Evolutionary conservation across 2,888 invertebrate genomes (phyloP), one percentile per base, ranked within the genome.

Genomic region (Agriopis leucophaearia): DNA sequence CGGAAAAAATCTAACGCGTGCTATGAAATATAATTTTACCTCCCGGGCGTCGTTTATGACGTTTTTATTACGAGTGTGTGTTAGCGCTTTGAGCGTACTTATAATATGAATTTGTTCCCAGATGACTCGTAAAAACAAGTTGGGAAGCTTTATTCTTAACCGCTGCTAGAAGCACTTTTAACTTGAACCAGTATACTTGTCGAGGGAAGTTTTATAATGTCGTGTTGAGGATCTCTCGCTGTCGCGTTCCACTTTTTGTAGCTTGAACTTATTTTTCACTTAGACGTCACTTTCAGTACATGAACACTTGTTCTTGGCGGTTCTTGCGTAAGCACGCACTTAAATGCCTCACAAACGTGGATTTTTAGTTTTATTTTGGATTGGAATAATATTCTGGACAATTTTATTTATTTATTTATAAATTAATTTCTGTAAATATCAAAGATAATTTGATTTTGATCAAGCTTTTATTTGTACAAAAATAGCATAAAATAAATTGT

Each of bases 141-240:
- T 84, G 78, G 81, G 0, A 88, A 86, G 85, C 85, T 85, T 88
- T 88, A 87, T 88, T 84, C 82, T 83, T 86, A 86, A 81, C 78
- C 78, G 79, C 13, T 42, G 18, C 79, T 84, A 81, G 84, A 83
- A 87, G 77, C 81, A 83, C 81, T 87, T 87, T 84, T 83, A 84
- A 86, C 85, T 85, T 80, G 69, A 68, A 75, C 75, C 70, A 78
- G 71, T 77, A 76, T 78, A 80, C 78, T 84, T 76, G 73, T 64
- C 72, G 13, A 79, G 70, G 74, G 75, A 83, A 83, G 74, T 86
- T 87, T 82, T 81, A 76, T 57, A 59, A 59, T 77, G 74, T 80
- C 75, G 68, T 68, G 56, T 74, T 72, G 48, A 70, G 78, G 70
- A 79, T 78, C 74, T 78, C 67, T 72, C 38, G 50, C 35, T 50